Evolutionary conservation across 2,888 invertebrate genomes (phyloP).

Genomic region (Leptinotarsa haldemani): DNA sequence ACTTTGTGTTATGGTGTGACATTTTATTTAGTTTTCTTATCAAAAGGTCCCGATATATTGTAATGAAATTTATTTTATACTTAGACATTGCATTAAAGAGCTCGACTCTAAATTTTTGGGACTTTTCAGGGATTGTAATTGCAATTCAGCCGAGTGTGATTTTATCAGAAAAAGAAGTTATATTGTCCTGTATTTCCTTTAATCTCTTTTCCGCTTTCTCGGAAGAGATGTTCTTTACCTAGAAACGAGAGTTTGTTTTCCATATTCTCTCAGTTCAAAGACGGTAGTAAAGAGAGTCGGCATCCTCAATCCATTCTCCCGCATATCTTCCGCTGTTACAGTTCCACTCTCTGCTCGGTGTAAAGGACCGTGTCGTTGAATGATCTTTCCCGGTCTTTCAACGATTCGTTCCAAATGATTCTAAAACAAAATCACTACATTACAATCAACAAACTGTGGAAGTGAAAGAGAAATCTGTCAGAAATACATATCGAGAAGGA

Average conservation of each 20-base stretch:
- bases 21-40: too few species aligned
- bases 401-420: constrained; percentile 89
- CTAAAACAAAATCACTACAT: constrained; percentile 66
- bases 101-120: too few species aligned
- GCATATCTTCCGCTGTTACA: constrained; percentile 76
- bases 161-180: too few species aligned
- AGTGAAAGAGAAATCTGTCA: too few species aligned
- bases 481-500: too few species aligned
- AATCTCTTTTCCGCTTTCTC: background rate
- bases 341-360: constrained; percentile 71
- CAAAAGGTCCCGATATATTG: too few species aligned
- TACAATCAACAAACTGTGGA: too few species aligned
- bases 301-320: constrained; percentile 65
- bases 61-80: too few species aligned
- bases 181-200: background rate
- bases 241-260: constrained; percentile 76
- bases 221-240: constrained; percentile 39
- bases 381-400: constrained; percentile 78
- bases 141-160: too few species aligned
- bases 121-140: too few species aligned
- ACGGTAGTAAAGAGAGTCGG: constrained; percentile 81
- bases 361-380: constrained; percentile 62
- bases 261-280: constrained; percentile 84
- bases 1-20: too few species aligned
- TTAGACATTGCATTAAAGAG: too few species aligned